Evolutionary conservation across 1,140 invertebrate species (phyloP).

Genomic region (Papilio dardanus): DNA sequence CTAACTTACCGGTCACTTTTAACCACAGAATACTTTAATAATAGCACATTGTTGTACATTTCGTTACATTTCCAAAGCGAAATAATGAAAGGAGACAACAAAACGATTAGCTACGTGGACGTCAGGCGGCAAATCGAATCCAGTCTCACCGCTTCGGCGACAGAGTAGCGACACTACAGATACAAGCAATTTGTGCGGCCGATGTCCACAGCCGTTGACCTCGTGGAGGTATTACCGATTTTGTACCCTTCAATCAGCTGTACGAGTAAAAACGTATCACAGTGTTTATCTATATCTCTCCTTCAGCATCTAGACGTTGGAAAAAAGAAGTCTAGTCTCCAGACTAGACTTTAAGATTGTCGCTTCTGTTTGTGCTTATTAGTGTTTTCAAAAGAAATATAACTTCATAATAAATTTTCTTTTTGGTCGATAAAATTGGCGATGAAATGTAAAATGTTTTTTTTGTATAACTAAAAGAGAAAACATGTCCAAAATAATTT

Average conservation of each 20-base stretch:
- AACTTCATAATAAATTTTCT: too few species aligned
- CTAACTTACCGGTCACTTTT: background rate
- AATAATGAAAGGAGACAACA: slow-evolving; percentile 33
- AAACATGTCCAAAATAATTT: slow-evolving; percentile 6
- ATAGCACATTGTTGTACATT: slow-evolving; percentile 19
- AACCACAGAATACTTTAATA: background rate
- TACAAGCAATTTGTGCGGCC: slow-evolving; percentile 20
- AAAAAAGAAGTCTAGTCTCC: background rate
- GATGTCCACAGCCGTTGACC: slow-evolving; percentile 17
- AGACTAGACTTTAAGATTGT: too few species aligned
- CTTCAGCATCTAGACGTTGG: background rate
- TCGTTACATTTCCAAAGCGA: slow-evolving; percentile 4
- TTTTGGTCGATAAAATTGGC: too few species aligned
- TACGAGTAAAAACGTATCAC: background rate
- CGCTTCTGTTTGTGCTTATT: too few species aligned
- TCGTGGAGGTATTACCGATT: slow-evolving; percentile 22
- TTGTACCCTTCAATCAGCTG: slow-evolving; percentile 13
- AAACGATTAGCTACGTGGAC: slow-evolving; percentile 24
- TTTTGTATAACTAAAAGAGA: background rate
- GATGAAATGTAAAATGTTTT: too few species aligned
- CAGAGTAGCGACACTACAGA: background rate
- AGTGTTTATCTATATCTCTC: background rate
- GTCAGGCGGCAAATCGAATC: slow-evolving; percentile 30
- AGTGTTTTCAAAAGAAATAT: too few species aligned
- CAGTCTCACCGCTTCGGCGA: slow-evolving; percentile 13